Percentiles rank a stretch among this genome's conserved stretches.
phyloP scores from a whole-genome alignment of 2,888 invertebrate genomes.

The Uropetala carovei region DNA sequence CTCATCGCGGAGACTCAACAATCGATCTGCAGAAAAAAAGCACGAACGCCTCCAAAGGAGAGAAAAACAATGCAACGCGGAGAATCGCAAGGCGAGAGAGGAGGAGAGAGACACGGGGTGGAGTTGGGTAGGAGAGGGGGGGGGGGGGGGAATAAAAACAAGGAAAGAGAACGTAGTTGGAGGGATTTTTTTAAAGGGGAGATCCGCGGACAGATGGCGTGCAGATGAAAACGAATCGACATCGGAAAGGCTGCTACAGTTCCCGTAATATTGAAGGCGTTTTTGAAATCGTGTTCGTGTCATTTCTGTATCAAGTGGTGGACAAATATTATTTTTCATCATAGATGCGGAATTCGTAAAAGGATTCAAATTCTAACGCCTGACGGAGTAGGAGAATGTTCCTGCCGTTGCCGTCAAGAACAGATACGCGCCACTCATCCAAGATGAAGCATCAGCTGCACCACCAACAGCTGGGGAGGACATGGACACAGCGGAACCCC shows the following conservation, averaged over 20 bases:
- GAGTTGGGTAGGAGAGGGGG: no score
- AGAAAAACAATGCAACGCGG: background rate
- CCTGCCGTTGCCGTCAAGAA: no score
- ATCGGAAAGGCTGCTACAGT: background rate
- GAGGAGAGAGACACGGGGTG: background rate
- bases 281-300: no score
- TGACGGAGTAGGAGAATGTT: no score
- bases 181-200: background rate
- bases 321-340: no score
- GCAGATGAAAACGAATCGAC: background rate
- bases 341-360: no score
- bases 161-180: background rate
- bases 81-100: background rate
- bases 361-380: no score
- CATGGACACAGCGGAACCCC: no score
- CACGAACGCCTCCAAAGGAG: background rate
- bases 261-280: background rate
- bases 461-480: no score
- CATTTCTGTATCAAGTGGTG: no score
- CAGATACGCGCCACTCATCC: no score
- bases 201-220: background rate
- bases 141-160: background rate
- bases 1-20: background rate
- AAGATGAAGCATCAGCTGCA: no score
- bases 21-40: background rate